phyloP scores from a whole-genome alignment of 2,113 vertebrate species.

The Patagioenas fasciata region DNA sequence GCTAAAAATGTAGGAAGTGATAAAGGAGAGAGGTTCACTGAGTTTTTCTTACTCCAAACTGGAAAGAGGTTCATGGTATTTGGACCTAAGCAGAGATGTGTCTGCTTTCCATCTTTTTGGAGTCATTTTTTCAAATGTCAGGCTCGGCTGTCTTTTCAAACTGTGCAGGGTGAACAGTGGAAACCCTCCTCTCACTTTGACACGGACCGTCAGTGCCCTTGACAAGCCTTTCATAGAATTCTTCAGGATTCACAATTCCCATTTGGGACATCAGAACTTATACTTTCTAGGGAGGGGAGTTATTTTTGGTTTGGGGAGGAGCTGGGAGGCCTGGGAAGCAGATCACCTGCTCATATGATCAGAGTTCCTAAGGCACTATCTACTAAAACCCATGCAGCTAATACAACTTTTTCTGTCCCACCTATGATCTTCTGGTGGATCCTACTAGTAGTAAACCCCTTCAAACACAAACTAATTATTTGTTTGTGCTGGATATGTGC shows the following conservation, averaged over 20 bases:
- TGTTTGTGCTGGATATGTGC: not conserved
- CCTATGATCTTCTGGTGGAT: not conserved
- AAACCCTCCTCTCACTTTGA: not conserved
- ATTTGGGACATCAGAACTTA: not conserved
- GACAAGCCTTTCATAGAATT: not conserved
- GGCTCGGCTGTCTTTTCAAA: not conserved
- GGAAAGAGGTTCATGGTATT: not conserved
- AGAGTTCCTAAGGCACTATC: not conserved
- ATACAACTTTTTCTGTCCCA: not conserved
- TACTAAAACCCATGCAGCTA: not conserved
- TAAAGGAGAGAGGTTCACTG: not conserved
- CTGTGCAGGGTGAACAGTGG: not conserved
- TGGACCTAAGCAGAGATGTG: not conserved
- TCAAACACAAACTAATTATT: not conserved
- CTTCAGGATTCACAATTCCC: not conserved
- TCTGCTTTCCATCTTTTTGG: not conserved
- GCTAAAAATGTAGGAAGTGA: not conserved
- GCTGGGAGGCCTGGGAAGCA: not conserved
- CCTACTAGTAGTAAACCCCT: not conserved
- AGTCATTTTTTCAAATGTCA: not conserved
- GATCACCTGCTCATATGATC: not conserved
- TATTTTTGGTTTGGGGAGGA: not conserved
- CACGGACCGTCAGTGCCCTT: not conserved
- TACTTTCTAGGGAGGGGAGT: not conserved
- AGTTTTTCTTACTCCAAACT: not conserved